Base-by-base conservation (phyloP, 2,888 invertebrate genomes). In the Caenorhabditis wallacei region DNA sequence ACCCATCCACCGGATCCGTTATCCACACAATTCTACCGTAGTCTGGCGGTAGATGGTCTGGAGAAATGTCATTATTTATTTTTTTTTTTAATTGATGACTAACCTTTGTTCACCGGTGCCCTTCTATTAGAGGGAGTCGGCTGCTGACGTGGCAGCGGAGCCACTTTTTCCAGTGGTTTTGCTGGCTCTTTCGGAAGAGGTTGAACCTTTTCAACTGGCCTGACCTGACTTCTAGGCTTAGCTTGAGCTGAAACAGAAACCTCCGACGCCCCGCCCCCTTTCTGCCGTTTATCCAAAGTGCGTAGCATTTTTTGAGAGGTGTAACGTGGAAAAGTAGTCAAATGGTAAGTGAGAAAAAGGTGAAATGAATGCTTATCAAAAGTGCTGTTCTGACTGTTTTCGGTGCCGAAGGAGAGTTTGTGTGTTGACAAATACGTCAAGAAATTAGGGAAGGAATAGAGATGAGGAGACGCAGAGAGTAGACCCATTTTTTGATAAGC, bases 1-100 rank as follows among this genome's bases (percentile, higher is more conserved):
- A 98, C 76, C 98, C 98, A 91, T 97, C 95, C 78, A 94, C 94
- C 80, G 95, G 95, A 94, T 98, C 96, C 78, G 97, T 95, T 90
- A 96, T 96, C 97, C 98, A 98, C 90, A 98, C 96, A 92, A 95
- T 94, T 89, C 92, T 71, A 0, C 86, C 93, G 35, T 86, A 87
- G 53, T 88, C 88, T 13, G 76, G 22, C 16, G 59, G 51, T n/a
- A n/a, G 22, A 16, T 35, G 30, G 5, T 48, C 64, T 63, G 46
- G 16, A 63, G 10, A 35, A 35, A 35, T 35, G 35, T 35, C 35
- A 35, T 4, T 35, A 35, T 35, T 35, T 35, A 4, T 7, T 7
- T 7, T 35, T 35, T 4, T 40, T 16, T 40, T 16, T 40, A 35
- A 35, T 35, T 35, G 35, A 35, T 35, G 8, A 30, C 30, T 30